phyloP scores from a whole-genome alignment of 2,797 vertebrate genomes.

The Cichlasoma orientale region DNA sequence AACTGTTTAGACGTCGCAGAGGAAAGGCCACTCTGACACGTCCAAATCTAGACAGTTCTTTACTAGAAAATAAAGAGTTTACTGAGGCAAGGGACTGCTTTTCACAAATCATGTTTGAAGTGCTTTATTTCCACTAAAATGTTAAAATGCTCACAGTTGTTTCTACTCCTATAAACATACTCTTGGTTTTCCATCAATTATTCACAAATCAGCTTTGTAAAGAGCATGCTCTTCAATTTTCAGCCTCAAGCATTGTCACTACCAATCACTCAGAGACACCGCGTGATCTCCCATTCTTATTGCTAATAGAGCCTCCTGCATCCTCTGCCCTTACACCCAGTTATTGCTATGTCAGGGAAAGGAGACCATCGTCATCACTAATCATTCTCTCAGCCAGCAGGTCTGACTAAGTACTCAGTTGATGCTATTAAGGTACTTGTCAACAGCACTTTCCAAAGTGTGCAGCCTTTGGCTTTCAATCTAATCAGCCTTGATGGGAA shows the following conservation, averaged over 20 bases:
- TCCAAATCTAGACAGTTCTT: constrained; percentile 3
- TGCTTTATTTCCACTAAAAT: constrained; percentile 43
- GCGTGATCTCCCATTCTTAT: constrained; percentile 30
- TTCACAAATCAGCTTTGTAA: constrained; percentile 56
- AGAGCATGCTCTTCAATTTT: constrained; percentile 37
- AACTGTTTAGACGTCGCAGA: neutral
- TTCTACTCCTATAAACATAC: constrained; percentile 27
- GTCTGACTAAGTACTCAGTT: constrained; percentile 59
- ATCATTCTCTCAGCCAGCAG: constrained; percentile 60
- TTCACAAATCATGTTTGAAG: constrained; percentile 15
- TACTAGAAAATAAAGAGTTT: neutral
- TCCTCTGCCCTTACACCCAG: constrained; percentile 12
- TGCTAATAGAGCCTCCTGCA: constrained; percentile 45
- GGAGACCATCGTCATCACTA: constrained; percentile 63
- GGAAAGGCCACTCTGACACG: constrained; percentile 15
- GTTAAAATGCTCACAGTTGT: constrained; percentile 14
- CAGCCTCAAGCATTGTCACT: constrained; percentile 18
- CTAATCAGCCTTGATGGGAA: constrained; percentile 65
- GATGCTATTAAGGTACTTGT: constrained; percentile 72
- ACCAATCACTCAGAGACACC: constrained; percentile 38
- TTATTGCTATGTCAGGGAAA: constrained; percentile 60
- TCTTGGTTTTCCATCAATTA: constrained; percentile 45
- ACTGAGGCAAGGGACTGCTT: neutral
- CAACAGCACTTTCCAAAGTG: constrained; percentile 69
- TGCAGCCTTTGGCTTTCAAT: constrained; percentile 60